phyloP scores from a whole-genome alignment of 2,113 vertebrate species.

The Albula goreensis region DNA sequence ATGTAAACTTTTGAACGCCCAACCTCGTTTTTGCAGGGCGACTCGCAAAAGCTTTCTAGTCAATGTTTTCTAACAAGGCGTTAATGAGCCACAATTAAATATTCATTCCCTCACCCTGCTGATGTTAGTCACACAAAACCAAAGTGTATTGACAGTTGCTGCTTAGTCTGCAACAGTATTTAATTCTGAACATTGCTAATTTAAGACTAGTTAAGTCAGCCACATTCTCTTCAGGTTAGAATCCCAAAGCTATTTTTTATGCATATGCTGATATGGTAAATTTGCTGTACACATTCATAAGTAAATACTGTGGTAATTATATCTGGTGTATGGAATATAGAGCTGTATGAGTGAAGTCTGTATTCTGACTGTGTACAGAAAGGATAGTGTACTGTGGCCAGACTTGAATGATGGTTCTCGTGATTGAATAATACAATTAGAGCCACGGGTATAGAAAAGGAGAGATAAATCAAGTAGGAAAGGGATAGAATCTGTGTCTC shows the following conservation, averaged over 20 bases:
- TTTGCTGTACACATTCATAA: neutral
- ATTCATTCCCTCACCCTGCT: neutral
- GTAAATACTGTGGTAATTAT: neutral
- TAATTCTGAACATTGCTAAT: neutral
- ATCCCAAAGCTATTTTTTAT: neutral
- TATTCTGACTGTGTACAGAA: slow-evolving; percentile 14
- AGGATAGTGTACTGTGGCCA: slow-evolving; percentile 45
- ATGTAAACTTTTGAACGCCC: no score
- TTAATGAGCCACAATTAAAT: neutral
- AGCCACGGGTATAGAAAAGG: slow-evolving; percentile 45
- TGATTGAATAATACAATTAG: slow-evolving; percentile 68
- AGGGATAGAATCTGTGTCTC: slow-evolving; percentile 54
- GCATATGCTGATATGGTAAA: neutral
- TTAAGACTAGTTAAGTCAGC: neutral
- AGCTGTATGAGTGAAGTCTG: neutral
- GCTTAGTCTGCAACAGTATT: neutral
- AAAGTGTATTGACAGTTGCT: neutral
- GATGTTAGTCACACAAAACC: neutral
- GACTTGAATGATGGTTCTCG: slow-evolving; percentile 60
- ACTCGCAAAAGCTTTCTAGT: neutral
- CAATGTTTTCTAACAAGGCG: neutral
- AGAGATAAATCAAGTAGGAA: slow-evolving; percentile 53
- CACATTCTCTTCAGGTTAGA: neutral
- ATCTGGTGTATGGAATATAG: neutral
- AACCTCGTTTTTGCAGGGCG: neutral